phyloP scores from a whole-genome alignment of 1,140 invertebrate species.

The Ruditapes philippinarum region DNA sequence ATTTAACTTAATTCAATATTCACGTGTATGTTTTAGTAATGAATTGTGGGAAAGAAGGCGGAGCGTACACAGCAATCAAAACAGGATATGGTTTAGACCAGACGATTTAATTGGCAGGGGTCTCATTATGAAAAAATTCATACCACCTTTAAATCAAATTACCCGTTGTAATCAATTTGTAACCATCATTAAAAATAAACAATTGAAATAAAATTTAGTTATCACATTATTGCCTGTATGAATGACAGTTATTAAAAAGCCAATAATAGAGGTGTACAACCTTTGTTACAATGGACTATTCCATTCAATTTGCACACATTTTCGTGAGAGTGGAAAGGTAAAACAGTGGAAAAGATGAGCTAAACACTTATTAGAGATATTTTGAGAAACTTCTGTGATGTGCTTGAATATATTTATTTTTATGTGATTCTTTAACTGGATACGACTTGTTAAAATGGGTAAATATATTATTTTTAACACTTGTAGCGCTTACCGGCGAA shows the following conservation, averaged over 20 bases:
- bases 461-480: neutral
- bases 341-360: slow-evolving; percentile 2
- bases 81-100: slow-evolving; percentile 26
- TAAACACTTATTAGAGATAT: neutral
- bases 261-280: no score
- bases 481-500: slow-evolving; percentile 39
- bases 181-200: no score
- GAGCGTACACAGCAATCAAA: slow-evolving; percentile 31
- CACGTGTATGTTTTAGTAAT: slow-evolving; percentile 6
- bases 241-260: no score
- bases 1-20: neutral
- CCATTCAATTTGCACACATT: slow-evolving; percentile 39
- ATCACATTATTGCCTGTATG: no score
- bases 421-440: neutral
- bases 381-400: neutral
- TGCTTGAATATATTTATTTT: neutral
- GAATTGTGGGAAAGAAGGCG: slow-evolving; percentile 48
- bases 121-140: no score
- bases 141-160: no score
- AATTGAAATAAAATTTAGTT: no score
- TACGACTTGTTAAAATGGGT: neutral
- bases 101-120: neutral
- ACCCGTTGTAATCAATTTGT: no score
- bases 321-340: slow-evolving; percentile 44
- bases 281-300: slow-evolving; percentile 7